Conservation (phyloP, 2,888 invertebrate genomes). For the Thymelicus sylvestris region DNA sequence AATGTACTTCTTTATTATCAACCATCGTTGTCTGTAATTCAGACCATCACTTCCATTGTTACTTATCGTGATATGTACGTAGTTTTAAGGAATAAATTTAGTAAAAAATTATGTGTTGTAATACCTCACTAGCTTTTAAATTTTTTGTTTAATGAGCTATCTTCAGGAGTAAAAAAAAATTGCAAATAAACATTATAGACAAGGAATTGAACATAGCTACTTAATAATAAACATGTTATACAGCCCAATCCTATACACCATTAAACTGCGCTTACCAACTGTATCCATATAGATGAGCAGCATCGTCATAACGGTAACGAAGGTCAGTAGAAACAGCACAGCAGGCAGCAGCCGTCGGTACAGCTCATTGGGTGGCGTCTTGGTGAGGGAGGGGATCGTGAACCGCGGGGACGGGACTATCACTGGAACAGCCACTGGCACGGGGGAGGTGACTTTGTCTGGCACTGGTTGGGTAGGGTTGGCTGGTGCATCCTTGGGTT, state of each 20-base stretch:
- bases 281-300: slow-evolving; percentile 92
- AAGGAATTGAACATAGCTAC: too few species aligned
- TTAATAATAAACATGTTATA: too few species aligned
- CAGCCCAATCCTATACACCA: neutral
- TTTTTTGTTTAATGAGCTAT: too few species aligned
- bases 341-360: slow-evolving; percentile 86
- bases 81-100: too few species aligned
- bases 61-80: too few species aligned
- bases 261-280: slow-evolving; percentile 84
- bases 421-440: slow-evolving; percentile 46
- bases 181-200: too few species aligned
- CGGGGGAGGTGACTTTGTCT: slow-evolving; percentile 49
- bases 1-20: too few species aligned
- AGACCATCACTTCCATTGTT: too few species aligned
- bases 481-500: slow-evolving; percentile 39
- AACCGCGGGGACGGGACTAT: slow-evolving; percentile 51
- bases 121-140: too few species aligned
- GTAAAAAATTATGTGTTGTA: too few species aligned
- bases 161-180: too few species aligned
- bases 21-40: too few species aligned
- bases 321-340: slow-evolving; percentile 90
- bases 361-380: slow-evolving; percentile 73
- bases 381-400: slow-evolving; percentile 64
- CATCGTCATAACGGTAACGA: slow-evolving; percentile 92
- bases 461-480: slow-evolving; percentile 43